Evolutionary conservation across 2,888 invertebrate species (phyloP).

Genomic region (Drosophila crucigera): DNA sequence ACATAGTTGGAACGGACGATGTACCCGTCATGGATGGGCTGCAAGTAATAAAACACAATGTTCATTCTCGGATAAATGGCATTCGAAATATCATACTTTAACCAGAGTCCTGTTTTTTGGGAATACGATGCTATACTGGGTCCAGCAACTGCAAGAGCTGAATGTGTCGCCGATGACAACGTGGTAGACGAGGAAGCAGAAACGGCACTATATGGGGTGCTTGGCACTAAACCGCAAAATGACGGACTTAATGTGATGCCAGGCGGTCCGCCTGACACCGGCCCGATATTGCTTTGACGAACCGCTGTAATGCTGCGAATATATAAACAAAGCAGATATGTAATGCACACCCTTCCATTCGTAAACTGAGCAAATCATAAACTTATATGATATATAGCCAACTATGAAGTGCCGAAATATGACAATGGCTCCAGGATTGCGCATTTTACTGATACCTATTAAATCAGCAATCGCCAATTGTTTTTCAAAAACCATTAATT

Average conservation of each 20-base stretch:
- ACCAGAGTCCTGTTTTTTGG: constrained; percentile 81
- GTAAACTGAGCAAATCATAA: background rate
- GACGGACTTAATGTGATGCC: constrained; percentile 43
- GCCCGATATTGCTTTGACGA: constrained; percentile 41
- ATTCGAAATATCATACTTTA: constrained; percentile 67
- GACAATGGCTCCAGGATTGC: background rate
- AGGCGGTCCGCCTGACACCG: constrained; percentile 38
- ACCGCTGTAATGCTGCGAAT: constrained; percentile 43
- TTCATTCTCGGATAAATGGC: background rate
- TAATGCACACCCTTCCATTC: background rate
- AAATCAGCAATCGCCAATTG: background rate
- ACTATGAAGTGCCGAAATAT: background rate
- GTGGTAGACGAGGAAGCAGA: constrained; percentile 46
- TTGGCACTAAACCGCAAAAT: constrained; percentile 43
- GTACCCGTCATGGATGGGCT: constrained; percentile 69
- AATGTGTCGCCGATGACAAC: constrained; percentile 45
- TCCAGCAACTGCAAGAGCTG: constrained; percentile 44
- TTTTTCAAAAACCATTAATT: background rate
- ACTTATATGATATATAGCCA: background rate
- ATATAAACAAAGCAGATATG: background rate
- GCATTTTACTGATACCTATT: background rate
- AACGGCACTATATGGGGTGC: constrained; percentile 37
- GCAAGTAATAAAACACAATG: constrained; percentile 7
- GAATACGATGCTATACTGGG: constrained; percentile 67
- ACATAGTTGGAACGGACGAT: constrained; percentile 85